A percentile compares a stretch with the other conserved stretches of the same genome.
phyloP scores from a whole-genome alignment of 1,140 invertebrate genomes.

The Dendrolimus punctatus region DNA sequence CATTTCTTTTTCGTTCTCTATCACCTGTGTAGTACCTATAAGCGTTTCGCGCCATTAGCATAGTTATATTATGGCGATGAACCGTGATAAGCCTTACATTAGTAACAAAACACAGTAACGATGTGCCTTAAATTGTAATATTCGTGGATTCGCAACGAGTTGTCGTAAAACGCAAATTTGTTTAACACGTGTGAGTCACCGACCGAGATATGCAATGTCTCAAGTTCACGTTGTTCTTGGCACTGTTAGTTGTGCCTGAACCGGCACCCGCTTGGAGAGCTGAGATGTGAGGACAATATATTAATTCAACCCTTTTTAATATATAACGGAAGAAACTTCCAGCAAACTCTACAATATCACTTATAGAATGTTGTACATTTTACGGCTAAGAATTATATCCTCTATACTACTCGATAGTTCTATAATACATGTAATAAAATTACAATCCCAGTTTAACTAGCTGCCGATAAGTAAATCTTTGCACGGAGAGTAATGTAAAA shows the following conservation, averaged over 20 bases:
- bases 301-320: not conserved
- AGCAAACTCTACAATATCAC: too few species aligned
- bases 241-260: slow-evolving; percentile 39
- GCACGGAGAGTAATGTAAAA: too few species aligned
- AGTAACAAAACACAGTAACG: slow-evolving; percentile 38
- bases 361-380: too few species aligned
- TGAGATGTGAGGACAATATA: slow-evolving; percentile 35
- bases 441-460: too few species aligned
- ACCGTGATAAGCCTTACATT: slow-evolving; percentile 23
- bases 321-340: too few species aligned
- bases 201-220: slow-evolving; percentile 38
- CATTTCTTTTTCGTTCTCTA: slow-evolving; percentile 29
- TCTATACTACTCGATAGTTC: too few species aligned
- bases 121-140: slow-evolving; percentile 61
- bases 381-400: too few species aligned
- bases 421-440: too few species aligned
- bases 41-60: slow-evolving; percentile 4
- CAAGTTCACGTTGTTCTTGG: slow-evolving; percentile 32
- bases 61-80: slow-evolving; percentile 18
- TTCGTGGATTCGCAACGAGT: slow-evolving; percentile 22
- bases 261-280: slow-evolving; percentile 44
- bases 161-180: slow-evolving; percentile 16
- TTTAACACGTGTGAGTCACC: slow-evolving; percentile 37
- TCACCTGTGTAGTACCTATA: slow-evolving; percentile 3
- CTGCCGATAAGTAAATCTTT: too few species aligned